Evolutionary conservation across 2,888 invertebrate genomes (phyloP).

Genomic region (Priocnemis perturbator): DNA sequence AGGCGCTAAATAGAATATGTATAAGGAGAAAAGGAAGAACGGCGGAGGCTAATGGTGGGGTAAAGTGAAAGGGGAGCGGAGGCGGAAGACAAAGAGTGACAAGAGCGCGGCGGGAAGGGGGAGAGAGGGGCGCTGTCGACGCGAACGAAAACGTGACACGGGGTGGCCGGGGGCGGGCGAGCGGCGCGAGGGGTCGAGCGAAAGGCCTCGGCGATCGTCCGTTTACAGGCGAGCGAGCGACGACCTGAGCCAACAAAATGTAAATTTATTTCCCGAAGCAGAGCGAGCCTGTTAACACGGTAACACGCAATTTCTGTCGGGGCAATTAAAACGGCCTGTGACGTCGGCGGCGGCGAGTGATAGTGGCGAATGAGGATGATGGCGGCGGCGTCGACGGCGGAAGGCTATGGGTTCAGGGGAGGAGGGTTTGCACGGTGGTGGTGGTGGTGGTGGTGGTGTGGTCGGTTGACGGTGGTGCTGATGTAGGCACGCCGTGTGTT

Average conservation of each 20-base stretch:
- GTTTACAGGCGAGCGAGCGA: slow-evolving; percentile 21
- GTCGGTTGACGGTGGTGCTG: not conserved
- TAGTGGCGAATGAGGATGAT: slow-evolving; percentile 23
- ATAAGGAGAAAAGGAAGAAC: slow-evolving; percentile 3
- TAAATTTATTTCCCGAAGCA: slow-evolving; percentile 60
- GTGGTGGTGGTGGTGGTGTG: not conserved
- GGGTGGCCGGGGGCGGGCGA: no score
- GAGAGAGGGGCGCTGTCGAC: not conserved
- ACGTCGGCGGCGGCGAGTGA: slow-evolving; percentile 33
- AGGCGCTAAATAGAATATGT: not conserved
- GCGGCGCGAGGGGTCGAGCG: not conserved
- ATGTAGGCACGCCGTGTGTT: not conserved
- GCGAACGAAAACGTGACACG: not conserved
- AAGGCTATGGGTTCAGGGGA: not conserved
- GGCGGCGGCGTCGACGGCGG: slow-evolving; percentile 7
- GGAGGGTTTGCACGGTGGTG: not conserved
- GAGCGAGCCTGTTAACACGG: slow-evolving; percentile 54
- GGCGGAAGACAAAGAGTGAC: not conserved
- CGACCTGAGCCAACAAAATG: slow-evolving; percentile 54
- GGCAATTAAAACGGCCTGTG: slow-evolving; percentile 62
- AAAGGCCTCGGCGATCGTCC: not conserved
- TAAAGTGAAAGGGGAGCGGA: not conserved
- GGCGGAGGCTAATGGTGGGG: slow-evolving; percentile 6
- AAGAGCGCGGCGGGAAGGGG: not conserved
- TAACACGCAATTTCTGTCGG: slow-evolving; percentile 62